phyloP scores from a whole-genome alignment of 2,888 invertebrate genomes.

The Sminthurinus aureus region DNA sequence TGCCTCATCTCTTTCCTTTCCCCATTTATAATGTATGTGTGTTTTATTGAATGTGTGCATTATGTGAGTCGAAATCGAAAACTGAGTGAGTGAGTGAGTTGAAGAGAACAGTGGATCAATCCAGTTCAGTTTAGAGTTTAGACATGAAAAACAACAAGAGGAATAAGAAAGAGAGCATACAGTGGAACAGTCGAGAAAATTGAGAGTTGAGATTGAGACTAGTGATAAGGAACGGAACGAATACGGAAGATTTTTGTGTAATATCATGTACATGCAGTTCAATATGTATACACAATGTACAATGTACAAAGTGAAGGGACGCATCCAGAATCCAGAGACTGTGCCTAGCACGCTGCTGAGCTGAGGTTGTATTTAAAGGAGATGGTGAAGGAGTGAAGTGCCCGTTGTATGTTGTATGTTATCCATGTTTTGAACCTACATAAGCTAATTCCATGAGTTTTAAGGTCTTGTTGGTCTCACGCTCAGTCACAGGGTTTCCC shows the following conservation, averaged over 20 bases:
- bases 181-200: not conserved
- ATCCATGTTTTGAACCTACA: not conserved
- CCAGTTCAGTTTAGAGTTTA: not conserved
- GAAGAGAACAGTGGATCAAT: not conserved
- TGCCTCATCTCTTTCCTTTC: no score
- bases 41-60: no score
- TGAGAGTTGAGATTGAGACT: not conserved
- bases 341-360: constrained; percentile 8
- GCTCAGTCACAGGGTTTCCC: constrained; percentile 20
- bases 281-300: not conserved
- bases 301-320: not conserved
- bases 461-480: constrained; percentile 33
- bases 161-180: not conserved
- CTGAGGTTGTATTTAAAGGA: not conserved
- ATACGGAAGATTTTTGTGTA: not conserved
- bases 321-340: constrained; percentile 15
- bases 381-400: constrained; percentile 12
- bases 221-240: not conserved
- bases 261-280: not conserved
- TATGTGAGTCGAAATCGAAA: no score
- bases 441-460: not conserved
- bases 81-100: no score
- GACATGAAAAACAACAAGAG: not conserved
- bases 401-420: constrained; percentile 7
- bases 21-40: no score